phyloP scores from a whole-genome alignment of 1,140 invertebrate genomes.

The Magallana angulata region DNA sequence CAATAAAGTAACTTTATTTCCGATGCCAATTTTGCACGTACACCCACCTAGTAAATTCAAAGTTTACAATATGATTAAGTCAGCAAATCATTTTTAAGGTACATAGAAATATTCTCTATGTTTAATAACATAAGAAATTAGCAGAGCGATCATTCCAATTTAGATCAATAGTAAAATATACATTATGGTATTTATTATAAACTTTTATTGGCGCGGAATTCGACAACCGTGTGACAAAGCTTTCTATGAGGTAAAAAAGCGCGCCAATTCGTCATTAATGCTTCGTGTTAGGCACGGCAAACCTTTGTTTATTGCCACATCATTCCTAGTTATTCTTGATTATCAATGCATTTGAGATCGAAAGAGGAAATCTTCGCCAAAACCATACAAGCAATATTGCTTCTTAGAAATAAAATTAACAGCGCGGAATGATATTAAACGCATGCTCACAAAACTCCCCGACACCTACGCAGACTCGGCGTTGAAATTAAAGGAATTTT shows the following conservation, averaged over 20 bases:
- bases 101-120: no score
- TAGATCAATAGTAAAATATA: no score
- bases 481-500: not conserved
- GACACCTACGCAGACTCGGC: not conserved
- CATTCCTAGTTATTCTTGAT: slow-evolving; percentile 14
- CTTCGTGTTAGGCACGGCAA: not conserved
- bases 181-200: not conserved
- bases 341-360: slow-evolving; percentile 14
- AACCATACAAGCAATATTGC: slow-evolving; percentile 4
- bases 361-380: slow-evolving; percentile 23
- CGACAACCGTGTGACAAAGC: slow-evolving; percentile 7
- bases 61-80: no score
- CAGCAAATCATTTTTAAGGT: no score
- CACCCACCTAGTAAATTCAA: no score
- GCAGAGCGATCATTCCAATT: no score
- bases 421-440: not conserved
- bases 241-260: not conserved
- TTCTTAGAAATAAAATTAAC: slow-evolving; percentile 20
- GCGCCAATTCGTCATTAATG: not conserved
- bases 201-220: not conserved
- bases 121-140: no score
- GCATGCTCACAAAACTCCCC: not conserved
- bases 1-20: no score
- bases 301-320: slow-evolving; percentile 4
- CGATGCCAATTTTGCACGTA: no score